Base-by-base conservation (phyloP, 2,113 vertebrate genomes). In the Capricornis sumatraensis region DNA sequence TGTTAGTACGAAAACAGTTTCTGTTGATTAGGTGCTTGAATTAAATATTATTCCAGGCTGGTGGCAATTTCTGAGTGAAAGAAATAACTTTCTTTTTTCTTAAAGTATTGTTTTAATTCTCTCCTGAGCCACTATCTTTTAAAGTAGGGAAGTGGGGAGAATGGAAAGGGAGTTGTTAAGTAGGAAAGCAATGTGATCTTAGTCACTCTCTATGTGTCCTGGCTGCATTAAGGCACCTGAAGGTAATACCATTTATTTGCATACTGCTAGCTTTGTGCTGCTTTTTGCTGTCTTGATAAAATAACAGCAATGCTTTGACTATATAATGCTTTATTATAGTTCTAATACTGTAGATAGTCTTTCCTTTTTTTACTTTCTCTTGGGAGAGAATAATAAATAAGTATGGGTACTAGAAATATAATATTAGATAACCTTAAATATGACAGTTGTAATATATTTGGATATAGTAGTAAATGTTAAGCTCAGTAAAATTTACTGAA, bases 271-370 rank as follows among this genome's bases (percentile, higher is more conserved):
- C 93, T 98, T 94, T n/a, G 91, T 95, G 94, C 81, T 98, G 96
- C 95, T 97, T 98, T 98, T 98, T 98, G 60, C 95, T 98, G 97
- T 93, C 85, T 94, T n/a, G 15, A 81, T 82, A 93, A 94, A 92
- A 82, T 76, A 97, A 92, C n/a, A 95, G 15, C 23, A 67, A 45
- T 60, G 1, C 64, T 92, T 92, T 87, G 19, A 60, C 43, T 83
- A 5, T 79, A 25, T 7, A 50, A 52, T 30, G 23, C 2, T 57
- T n/a, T 93, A 86, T 81, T 91, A 52, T 60, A 60, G 0, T 95
- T 93, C 0, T 36, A 79, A 78, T 45, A 5, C 3, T 47, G 6
- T 83, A 79, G 3, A 21, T 67, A 74, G 25, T 57, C 28, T 57
- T 53, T 71, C 5, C 4, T 78, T 82, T 89, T 89, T 47, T 17